These are phyloP conservation scores for Hylomyscus alleni DNA, from an alignment of 2,797 vertebrate genomes.

Conservation along the genomic window DNA sequence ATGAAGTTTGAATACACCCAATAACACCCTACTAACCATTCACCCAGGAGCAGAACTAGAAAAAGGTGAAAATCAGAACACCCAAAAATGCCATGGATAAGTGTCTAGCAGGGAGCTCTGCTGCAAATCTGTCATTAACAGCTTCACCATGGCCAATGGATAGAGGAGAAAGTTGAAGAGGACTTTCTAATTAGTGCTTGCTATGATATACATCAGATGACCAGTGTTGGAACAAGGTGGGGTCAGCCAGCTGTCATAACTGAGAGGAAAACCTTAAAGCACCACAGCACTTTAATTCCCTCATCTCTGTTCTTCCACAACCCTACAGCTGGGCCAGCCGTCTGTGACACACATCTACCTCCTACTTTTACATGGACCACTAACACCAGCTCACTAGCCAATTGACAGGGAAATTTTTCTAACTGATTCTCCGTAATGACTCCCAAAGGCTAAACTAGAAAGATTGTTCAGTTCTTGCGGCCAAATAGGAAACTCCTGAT, in stretches of 20 bases:
- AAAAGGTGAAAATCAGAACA: not conserved
- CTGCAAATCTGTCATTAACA: not conserved
- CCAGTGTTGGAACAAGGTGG: not conserved
- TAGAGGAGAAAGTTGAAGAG: not conserved
- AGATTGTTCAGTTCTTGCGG: not conserved
- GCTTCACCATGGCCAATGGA: not conserved
- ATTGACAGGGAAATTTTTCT: not conserved
- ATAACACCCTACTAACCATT: not conserved
- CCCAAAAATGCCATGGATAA: conserved; percentile 11
- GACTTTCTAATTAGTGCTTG: conserved; percentile 23
- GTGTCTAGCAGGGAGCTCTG: not conserved
- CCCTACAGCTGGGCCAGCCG: not conserved
- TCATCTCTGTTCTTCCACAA: not conserved
- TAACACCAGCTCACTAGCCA: not conserved
- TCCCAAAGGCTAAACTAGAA: not conserved
- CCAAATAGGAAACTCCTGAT: not conserved
- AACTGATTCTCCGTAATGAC: not conserved
- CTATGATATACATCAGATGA: not conserved
- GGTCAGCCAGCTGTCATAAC: not conserved
- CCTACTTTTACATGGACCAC: not conserved
- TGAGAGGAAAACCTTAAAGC: not conserved
- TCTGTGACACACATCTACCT: not conserved
- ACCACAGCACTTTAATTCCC: not conserved
- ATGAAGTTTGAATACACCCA: not conserved
- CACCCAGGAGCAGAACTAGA: not conserved